Percentiles rank a stretch among this genome's conserved stretches.
Evolutionary conservation across 2,888 invertebrate genomes (phyloP).

Genomic region (Malthinus seriepunctatus): DNA sequence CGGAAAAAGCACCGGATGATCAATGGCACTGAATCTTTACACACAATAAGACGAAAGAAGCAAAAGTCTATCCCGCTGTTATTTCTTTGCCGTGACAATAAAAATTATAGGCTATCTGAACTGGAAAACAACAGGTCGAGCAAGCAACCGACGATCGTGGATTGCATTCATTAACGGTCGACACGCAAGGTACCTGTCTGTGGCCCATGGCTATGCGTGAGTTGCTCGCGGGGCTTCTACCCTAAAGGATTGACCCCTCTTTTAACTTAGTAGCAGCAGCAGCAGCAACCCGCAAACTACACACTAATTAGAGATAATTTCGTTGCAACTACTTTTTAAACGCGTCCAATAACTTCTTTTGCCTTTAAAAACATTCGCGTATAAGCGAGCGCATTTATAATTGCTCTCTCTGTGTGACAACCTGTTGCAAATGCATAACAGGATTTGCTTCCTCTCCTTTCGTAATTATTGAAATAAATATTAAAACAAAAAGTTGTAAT

Average conservation of each 20-base stretch:
- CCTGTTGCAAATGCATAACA: conserved; percentile 20
- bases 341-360: conserved; percentile 3
- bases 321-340: conserved; percentile 22
- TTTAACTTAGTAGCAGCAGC: conserved; percentile 24
- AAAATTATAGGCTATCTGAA: conserved; percentile 65
- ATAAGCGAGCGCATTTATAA: not conserved
- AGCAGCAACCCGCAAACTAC: conserved; percentile 40
- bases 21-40: conserved; percentile 51
- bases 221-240: conserved; percentile 39
- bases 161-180: conserved; percentile 63
- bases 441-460: conserved; percentile 17
- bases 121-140: conserved; percentile 64
- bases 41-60: conserved; percentile 47
- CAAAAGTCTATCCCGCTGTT: conserved; percentile 58
- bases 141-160: conserved; percentile 57
- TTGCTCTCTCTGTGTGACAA: conserved; percentile 19
- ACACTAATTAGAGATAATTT: conserved; percentile 39
- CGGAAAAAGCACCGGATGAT: conserved; percentile 42
- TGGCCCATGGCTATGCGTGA: conserved; percentile 39
- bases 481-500: not conserved
- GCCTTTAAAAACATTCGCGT: no score
- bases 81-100: conserved; percentile 63
- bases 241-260: conserved; percentile 38
- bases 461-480: conserved; percentile 20
- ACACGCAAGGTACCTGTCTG: conserved; percentile 55